Percentiles rank a stretch among this genome's conserved stretches.
These are phyloP conservation scores for Apogon talboti DNA, from an alignment of 2,797 vertebrate species.

Conservation along the genomic window DNA sequence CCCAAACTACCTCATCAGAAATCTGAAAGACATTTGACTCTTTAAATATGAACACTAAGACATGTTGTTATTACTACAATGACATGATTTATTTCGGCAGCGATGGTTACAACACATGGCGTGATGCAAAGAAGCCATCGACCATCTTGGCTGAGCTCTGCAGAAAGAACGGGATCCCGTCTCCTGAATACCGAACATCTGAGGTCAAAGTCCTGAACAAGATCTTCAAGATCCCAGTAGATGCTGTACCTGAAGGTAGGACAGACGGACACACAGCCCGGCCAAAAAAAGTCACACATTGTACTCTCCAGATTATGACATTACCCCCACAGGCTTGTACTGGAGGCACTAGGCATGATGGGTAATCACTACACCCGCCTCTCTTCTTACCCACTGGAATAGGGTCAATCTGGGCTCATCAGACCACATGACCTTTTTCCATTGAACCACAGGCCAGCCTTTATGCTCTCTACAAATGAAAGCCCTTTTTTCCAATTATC, in stretches of 20 bases:
- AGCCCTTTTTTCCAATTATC: no score
- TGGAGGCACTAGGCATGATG: no score
- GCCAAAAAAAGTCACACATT: no score
- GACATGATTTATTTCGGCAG: slow-evolving; percentile 64
- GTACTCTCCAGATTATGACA: no score
- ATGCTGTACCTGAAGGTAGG: slow-evolving; percentile 89
- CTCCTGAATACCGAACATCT: slow-evolving; percentile 87
- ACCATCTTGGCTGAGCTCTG: slow-evolving; percentile 91
- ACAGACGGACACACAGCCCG: not conserved
- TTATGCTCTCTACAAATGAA: no score
- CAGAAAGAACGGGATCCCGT: slow-evolving; percentile 85
- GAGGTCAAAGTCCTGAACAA: slow-evolving; percentile 94
- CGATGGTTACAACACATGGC: slow-evolving; percentile 91
- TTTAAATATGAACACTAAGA: not conserved
- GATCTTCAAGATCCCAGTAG: slow-evolving; percentile 90
- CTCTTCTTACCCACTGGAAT: no score
- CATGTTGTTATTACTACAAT: no score
- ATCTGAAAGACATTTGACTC: not conserved
- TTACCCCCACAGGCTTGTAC: no score
- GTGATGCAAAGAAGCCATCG: slow-evolving; percentile 89
- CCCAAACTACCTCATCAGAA: not conserved
- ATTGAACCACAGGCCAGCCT: no score
- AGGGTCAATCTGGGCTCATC: no score
- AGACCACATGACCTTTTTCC: no score
- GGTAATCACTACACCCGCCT: no score